phyloP scores from a whole-genome alignment of 2,888 invertebrate species.

The Marasmarcha lunaedactyla region DNA sequence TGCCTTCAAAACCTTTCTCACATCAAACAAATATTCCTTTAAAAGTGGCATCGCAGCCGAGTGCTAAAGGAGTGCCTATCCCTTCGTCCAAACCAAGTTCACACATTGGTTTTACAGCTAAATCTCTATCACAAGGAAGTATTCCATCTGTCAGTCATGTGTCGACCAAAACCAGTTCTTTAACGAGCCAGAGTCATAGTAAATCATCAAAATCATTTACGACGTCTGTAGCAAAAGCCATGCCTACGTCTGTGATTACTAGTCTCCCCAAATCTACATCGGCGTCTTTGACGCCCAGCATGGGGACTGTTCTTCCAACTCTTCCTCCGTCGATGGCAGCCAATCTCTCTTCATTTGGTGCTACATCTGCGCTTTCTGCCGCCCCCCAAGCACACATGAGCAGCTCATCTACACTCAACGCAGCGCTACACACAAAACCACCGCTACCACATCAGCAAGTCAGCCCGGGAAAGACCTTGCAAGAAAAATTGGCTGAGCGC shows the following conservation, averaged over 20 bases:
- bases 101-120: background rate
- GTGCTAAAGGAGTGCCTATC: too few species aligned
- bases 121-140: background rate
- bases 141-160: background rate
- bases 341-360: constrained; percentile 30
- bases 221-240: constrained; percentile 23
- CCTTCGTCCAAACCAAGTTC: background rate
- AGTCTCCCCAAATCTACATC: constrained; percentile 32
- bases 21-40: too few species aligned
- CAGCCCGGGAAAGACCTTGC: constrained; percentile 74
- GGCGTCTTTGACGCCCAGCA: constrained; percentile 35
- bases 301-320: constrained; percentile 47
- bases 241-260: constrained; percentile 23
- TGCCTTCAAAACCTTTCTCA: constrained; percentile 26
- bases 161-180: too few species aligned
- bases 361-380: constrained; percentile 19
- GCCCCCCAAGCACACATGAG: constrained; percentile 47
- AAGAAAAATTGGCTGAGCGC: constrained; percentile 76
- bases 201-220: constrained; percentile 10
- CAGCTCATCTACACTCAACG: constrained; percentile 29
- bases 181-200: constrained; percentile 8
- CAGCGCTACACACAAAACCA: constrained; percentile 42
- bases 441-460: constrained; percentile 50
- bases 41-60: too few species aligned
- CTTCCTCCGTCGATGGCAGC: constrained; percentile 48